Percentiles rank a stretch among this genome's conserved stretches.
phyloP scores from a whole-genome alignment of 2,797 vertebrate genomes.

The Uromys caudimaculatus region DNA sequence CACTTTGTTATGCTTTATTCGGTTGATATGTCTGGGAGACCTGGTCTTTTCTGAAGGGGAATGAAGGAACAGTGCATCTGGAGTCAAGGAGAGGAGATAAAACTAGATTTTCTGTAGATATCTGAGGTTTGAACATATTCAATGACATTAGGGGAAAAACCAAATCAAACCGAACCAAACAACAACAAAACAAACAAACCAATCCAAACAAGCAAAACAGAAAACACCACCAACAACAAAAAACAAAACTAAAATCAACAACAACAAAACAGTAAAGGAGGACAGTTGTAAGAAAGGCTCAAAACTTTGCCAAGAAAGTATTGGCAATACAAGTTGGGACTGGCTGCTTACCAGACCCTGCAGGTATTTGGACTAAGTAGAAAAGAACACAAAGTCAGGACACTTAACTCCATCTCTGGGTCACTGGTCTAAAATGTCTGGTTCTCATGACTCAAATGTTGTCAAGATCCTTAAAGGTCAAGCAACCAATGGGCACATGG shows the following conservation, averaged over 20 bases:
- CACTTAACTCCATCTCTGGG: constrained; percentile 26
- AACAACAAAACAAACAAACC: background rate
- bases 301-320: constrained; percentile 37
- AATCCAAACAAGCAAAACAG: too few species aligned
- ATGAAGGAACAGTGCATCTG: background rate
- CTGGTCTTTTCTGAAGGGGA: background rate
- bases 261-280: background rate
- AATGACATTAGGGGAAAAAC: background rate
- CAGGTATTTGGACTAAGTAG: constrained; percentile 51
- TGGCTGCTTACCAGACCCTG: constrained; percentile 37
- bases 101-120: background rate
- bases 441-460: background rate
- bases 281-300: background rate
- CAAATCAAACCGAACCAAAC: background rate
- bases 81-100: background rate
- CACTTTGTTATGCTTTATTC: background rate
- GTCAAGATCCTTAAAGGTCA: background rate
- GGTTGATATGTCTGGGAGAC: background rate
- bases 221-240: background rate
- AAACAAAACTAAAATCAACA: background rate
- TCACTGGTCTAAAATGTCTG: constrained; percentile 26
- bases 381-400: constrained; percentile 55
- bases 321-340: constrained; percentile 10
- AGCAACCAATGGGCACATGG: background rate
- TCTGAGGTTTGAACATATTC: constrained; percentile 22